Evolutionary conservation across 2,113 vertebrate genomes (phyloP), one percentile per base, ranked within the genome.

Genomic region (Cyphomyrus discorhynchus): DNA sequence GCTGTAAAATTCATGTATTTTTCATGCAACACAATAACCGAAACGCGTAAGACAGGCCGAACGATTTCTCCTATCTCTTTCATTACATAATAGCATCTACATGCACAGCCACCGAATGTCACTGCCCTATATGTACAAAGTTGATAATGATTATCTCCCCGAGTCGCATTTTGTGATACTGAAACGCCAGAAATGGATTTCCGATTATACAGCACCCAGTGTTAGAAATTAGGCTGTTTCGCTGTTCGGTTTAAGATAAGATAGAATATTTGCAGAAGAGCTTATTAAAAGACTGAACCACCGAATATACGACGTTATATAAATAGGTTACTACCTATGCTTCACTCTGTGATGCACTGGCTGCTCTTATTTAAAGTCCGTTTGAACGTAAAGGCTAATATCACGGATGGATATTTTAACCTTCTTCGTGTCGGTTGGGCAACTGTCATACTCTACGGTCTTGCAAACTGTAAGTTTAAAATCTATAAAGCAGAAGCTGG

Each of bases 161-260:
- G 10, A 31, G 66, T 90, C 86, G 70, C 74, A 88, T 90, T 82
- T 88, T 52, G 39, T 83, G 90, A 88, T 90, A 90, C 86, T 49
- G 70, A 83, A 90, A 90, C 88, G 90, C 90, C 86, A 88, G 84
- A 88, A 58, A 90, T 90, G 86, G 90, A 88, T 90, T 90, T 90
- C 53, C 66, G 90, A 90, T 90, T 83, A 83, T 83, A 88, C 86
- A 39, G 49, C 90, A 83, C 58, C 90, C 86, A 52, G 52, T 90
- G 70, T 83, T 56, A 88, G 85, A 90, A 88, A 90, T 90, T 88
- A 88, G 86, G 70, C 70, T 88, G 27, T 90, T 90, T 88, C 90
- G 58, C 88, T 70, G 74, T 62, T 88, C 86, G 46, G 2, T 88
- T 87, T 88, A 52, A 87, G 89, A 90, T 90, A 90, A 90, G 86